These are phyloP conservation scores for Saccostrea cuccullata DNA, from an alignment of 1,140 invertebrate genomes.

Conservation along the genomic window DNA sequence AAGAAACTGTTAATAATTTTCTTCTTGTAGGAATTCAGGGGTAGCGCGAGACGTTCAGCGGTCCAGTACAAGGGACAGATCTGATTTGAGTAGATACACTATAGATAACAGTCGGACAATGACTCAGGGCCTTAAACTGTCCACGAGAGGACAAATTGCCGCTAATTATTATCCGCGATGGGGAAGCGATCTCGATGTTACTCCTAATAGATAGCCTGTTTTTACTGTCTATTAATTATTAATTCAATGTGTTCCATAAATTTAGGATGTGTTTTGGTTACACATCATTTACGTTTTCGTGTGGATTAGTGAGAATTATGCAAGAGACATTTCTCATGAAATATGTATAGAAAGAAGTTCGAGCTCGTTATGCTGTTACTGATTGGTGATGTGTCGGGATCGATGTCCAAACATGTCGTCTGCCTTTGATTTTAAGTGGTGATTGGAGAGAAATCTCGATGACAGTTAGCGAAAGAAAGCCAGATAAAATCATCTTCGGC, in stretches of 20 bases:
- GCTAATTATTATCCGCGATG: constrained; percentile 9
- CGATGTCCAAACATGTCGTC: constrained; percentile 28
- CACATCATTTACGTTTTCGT: constrained; percentile 11
- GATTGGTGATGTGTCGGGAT: constrained; percentile 8
- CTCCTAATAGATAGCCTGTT: background rate
- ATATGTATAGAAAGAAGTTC: constrained; percentile 4
- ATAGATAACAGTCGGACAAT: background rate
- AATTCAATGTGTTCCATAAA: background rate
- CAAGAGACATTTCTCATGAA: constrained; percentile 29
- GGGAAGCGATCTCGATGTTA: background rate
- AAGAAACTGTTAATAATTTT: constrained; percentile 23
- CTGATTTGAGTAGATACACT: background rate
- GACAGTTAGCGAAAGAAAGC: constrained; percentile 25
- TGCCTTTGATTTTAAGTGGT: background rate
- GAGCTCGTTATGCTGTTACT: background rate
- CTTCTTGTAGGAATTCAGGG: background rate
- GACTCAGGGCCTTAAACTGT: background rate
- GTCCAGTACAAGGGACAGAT: background rate
- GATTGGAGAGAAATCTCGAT: background rate
- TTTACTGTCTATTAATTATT: constrained; percentile 28
- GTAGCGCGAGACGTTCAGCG: background rate
- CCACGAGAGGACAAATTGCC: constrained; percentile 20
- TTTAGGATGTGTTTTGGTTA: background rate
- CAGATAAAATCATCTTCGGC: background rate
- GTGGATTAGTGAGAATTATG: constrained; percentile 26